These are phyloP conservation scores for Drusus annulatus DNA, from an alignment of 1,140 invertebrate species.

Conservation along the genomic window DNA sequence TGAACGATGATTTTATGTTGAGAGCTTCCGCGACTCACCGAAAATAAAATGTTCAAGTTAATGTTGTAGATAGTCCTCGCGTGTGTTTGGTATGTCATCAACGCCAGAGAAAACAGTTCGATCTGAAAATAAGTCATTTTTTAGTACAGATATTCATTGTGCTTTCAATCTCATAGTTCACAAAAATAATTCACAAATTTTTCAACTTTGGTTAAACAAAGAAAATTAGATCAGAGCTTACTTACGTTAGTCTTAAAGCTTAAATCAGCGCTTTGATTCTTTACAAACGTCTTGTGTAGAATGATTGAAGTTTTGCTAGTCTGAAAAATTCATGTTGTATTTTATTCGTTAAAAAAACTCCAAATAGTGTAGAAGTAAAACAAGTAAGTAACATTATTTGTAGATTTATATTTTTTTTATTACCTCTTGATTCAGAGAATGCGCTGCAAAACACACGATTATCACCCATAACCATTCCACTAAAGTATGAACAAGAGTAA, in stretches of 20 bases:
- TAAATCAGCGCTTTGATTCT: not conserved
- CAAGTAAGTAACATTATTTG: no score
- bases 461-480: conserved; percentile 16
- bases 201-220: no score
- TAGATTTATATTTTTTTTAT: not conserved
- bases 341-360: no score
- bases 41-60: conserved; percentile 5
- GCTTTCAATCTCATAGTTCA: no score
- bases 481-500: not conserved
- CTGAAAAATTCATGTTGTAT: not conserved
- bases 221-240: no score
- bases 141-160: no score
- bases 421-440: conserved; percentile 7
- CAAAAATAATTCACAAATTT: not conserved
- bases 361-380: no score
- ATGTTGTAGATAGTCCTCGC: not conserved
- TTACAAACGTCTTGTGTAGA: not conserved
- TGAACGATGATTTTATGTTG: no score
- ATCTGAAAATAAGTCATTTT: conserved; percentile 5
- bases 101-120: not conserved
- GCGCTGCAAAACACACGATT: not conserved
- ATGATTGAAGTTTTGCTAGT: not conserved
- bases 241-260: no score
- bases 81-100: not conserved
- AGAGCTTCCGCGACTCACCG: not conserved